Percentiles rank a stretch among this genome's conserved stretches.
These are phyloP conservation scores for Mesocricetus auratus DNA, from an alignment of 2,113 vertebrate genomes.

Conservation along the genomic window DNA sequence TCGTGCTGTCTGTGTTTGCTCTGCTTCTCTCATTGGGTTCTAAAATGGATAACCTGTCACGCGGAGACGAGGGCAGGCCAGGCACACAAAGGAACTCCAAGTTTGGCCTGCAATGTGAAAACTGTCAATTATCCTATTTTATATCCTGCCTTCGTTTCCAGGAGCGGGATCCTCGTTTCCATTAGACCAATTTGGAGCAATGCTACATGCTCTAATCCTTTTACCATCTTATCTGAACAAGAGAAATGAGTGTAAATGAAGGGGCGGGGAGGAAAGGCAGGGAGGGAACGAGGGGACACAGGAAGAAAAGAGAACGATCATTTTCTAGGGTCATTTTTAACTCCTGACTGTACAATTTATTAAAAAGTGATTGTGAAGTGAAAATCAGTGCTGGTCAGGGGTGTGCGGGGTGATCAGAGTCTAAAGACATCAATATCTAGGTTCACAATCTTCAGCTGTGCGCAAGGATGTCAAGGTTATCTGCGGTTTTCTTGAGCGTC, in stretches of 20 bases:
- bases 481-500: not conserved
- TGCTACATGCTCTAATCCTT: conserved; percentile 60
- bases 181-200: conserved; percentile 68
- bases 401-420: not conserved
- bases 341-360: conserved; percentile 27
- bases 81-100: conserved; percentile 63
- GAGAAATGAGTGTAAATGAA: conserved; percentile 67
- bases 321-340: conserved; percentile 42
- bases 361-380: not conserved
- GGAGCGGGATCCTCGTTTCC: conserved; percentile 43
- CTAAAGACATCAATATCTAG: conserved; percentile 39
- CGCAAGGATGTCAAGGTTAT: not conserved
- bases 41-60: conserved; percentile 48
- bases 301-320: not conserved
- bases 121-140: conserved; percentile 69
- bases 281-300: not conserved
- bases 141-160: conserved; percentile 48
- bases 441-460: not conserved
- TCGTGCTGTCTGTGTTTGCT: not conserved
- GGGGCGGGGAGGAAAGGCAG: not conserved
- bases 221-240: conserved; percentile 60
- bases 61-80: conserved; percentile 48
- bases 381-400: not conserved
- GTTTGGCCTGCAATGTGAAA: conserved; percentile 62
- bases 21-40: conserved; percentile 8